A percentile compares a stretch with the other conserved stretches of the same genome.
Conservation (phyloP, 2,888 invertebrate species). For the Biston betularia region DNA sequence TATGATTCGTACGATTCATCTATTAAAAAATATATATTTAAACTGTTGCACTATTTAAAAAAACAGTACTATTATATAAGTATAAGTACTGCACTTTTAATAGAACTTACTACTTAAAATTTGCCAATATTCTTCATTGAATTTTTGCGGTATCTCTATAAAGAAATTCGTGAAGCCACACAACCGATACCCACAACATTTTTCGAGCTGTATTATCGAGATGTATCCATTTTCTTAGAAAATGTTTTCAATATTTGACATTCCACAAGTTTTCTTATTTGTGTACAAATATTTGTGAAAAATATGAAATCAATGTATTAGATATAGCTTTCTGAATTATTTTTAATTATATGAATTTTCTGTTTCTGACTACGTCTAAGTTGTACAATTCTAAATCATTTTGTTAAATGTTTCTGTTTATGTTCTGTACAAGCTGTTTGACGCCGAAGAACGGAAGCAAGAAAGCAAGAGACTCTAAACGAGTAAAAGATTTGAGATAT, state of each 20-base stretch:
- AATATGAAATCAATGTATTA: neutral
- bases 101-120: too few species aligned
- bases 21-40: too few species aligned
- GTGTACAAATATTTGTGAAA: neutral
- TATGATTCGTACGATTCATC: too few species aligned
- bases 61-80: too few species aligned
- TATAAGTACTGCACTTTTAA: too few species aligned
- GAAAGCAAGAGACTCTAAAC: conserved; percentile 20
- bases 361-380: too few species aligned
- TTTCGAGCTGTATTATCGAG: conserved; percentile 5
- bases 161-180: neutral
- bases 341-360: too few species aligned
- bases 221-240: neutral
- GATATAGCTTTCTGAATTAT: too few species aligned
- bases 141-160: neutral
- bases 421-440: neutral
- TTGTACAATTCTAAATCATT: neutral
- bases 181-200: conserved; percentile 5
- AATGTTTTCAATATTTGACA: neutral
- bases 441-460: conserved; percentile 5
- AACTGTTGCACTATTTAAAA: too few species aligned
- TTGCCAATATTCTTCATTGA: too few species aligned
- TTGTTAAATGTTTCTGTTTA: conserved; percentile 4
- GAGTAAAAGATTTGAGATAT: conserved; percentile 35
- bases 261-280: neutral